Base-by-base conservation (phyloP, 2,113 vertebrate species). In the Periophthalmus modestus region DNA sequence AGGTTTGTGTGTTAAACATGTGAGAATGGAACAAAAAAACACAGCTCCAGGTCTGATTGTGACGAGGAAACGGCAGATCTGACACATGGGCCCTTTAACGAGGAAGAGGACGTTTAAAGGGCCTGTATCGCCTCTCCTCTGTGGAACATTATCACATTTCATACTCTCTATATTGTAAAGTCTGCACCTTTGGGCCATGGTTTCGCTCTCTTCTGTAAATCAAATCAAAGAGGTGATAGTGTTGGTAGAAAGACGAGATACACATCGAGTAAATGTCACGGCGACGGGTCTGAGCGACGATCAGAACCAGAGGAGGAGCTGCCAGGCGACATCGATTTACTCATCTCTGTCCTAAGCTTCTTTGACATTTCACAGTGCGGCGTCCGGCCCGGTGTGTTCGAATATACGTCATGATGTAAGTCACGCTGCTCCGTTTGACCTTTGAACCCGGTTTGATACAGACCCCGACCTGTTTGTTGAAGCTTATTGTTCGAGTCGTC, bases 271-370 rank as follows among this genome's bases (percentile, higher is more conserved):
- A 83, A 88, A 85, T 86, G 85, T 89, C 88, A 81, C 74, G 82
- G 63, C 66, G 67, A 34, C 66, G 69, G 39, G 78, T 73, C n/a
- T 70, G 66, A 71, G 54, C 59, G 57, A 50, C 33, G 43, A 72
- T 67, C 81, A 58, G 86, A 65, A 87, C 88, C 80, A 86, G 86
- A 86, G 78, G 61, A 5, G 82, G 68, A 80, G 74, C 88, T 89
- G 87, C 77, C 81, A 84, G 71, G 82, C 78, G 62, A 74, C 85
- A 92, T 92, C 88, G 91, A 92, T 92, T 92, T 85, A 81, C 84
- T 73, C 52, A 77, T 74, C 80, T 85, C 76, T 61, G 67, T 79
- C 79, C 72, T 76, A 55, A 74, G 75, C 74, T 66, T 66, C 78
- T 85, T 69, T 84, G 81, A 89, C 89, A 92, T 89, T 89, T 88